A percentile compares a stretch with the other conserved stretches of the same genome.
These are phyloP conservation scores for Apis florea DNA, from an alignment of 1,140 invertebrate species.

Conservation along the genomic window DNA sequence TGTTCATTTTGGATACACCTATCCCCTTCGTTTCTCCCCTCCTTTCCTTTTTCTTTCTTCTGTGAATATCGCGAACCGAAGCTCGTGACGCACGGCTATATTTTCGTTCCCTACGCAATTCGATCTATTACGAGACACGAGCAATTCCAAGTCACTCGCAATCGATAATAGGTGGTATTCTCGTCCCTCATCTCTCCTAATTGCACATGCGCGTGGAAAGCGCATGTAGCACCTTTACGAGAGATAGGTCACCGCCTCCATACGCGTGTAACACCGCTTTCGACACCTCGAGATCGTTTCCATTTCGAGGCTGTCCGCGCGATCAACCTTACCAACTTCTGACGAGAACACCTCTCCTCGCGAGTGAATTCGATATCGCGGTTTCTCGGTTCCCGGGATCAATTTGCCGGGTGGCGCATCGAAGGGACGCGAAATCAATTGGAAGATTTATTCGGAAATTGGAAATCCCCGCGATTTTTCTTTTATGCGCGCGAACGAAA, in stretches of 20 bases:
- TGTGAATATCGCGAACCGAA: background rate
- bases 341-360: background rate
- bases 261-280: constrained; percentile 15
- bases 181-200: constrained; percentile 4
- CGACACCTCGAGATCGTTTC: constrained; percentile 34
- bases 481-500: background rate
- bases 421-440: background rate
- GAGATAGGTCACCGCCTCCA: constrained; percentile 48
- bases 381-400: background rate
- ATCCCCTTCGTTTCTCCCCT: background rate
- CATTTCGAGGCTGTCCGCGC: constrained; percentile 1
- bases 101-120: background rate
- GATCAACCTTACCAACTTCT: background rate
- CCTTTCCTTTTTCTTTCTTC: background rate
- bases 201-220: constrained; percentile 38
- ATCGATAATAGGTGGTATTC: constrained; percentile 27
- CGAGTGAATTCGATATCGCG: background rate
- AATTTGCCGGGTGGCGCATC: background rate
- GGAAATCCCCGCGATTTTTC: background rate
- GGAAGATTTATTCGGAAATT: too few relatives aligned
- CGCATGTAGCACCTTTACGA: background rate
- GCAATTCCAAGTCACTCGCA: background rate
- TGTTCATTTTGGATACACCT: background rate
- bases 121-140: background rate
- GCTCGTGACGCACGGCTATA: too few relatives aligned